These are phyloP conservation scores for Anastatus disparis DNA, from an alignment of 1,140 invertebrate species.

Conservation along the genomic window DNA sequence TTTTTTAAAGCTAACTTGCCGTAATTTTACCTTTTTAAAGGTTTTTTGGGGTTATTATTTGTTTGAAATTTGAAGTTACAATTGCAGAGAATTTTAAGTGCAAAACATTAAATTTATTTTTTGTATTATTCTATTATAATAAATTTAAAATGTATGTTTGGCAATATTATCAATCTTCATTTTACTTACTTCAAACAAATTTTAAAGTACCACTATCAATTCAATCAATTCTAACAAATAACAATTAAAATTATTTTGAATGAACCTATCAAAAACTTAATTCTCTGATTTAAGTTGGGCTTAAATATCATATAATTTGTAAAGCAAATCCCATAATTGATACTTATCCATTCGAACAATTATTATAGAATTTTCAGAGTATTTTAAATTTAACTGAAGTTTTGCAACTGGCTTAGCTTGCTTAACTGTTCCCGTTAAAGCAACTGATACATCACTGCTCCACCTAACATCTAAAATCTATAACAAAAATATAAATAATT, in stretches of 20 bases:
- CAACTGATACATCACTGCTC: slow-evolving; percentile 56
- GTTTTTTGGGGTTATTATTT: slow-evolving; percentile 31
- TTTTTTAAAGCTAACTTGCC: slow-evolving; percentile 16
- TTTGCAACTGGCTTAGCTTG: slow-evolving; percentile 52
- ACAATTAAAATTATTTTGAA: slow-evolving; percentile 33
- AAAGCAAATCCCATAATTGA: slow-evolving; percentile 53
- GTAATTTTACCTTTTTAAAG: slow-evolving; percentile 26
- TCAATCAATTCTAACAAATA: too few species aligned
- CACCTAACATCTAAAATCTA: slow-evolving; percentile 57
- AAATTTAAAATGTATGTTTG: too few species aligned
- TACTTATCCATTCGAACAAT: slow-evolving; percentile 58
- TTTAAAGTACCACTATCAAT: too few species aligned
- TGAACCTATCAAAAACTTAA: slow-evolving; percentile 40
- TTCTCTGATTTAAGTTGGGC: slow-evolving; percentile 57
- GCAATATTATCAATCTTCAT: too few species aligned
- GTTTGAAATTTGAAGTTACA: slow-evolving; percentile 2
- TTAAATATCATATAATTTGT: slow-evolving; percentile 59
- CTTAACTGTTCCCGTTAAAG: slow-evolving; percentile 53
- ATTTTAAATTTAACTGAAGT: slow-evolving; percentile 54
- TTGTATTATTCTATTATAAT: too few species aligned
- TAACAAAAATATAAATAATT: neutral
- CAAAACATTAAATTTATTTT: too few species aligned
- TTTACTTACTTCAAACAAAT: too few species aligned
- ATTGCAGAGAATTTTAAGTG: too few species aligned
- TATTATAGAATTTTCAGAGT: slow-evolving; percentile 46